These are phyloP conservation scores for Parotocinclus haroldoi DNA, from an alignment of 2,797 vertebrate species.

Conservation along the genomic window DNA sequence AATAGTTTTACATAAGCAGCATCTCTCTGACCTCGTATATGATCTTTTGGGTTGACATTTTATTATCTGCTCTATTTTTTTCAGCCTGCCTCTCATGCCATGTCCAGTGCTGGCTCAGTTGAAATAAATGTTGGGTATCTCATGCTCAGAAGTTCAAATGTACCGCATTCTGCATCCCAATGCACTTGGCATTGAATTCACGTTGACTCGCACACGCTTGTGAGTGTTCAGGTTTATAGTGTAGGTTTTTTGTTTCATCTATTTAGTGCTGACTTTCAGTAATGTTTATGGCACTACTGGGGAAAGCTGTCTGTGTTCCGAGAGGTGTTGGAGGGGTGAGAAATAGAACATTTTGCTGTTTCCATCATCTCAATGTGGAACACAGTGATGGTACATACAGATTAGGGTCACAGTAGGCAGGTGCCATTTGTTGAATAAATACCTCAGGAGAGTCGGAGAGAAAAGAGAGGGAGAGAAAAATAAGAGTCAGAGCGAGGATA, in stretches of 20 bases:
- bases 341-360: constrained; percentile 10
- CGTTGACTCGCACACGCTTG: background rate
- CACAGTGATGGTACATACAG: constrained; percentile 11
- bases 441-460: background rate
- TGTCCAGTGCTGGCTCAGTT: constrained; percentile 27
- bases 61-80: constrained; percentile 31
- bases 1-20: constrained; percentile 51
- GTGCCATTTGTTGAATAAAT: constrained; percentile 14
- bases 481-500: background rate
- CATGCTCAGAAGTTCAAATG: constrained; percentile 29
- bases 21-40: constrained; percentile 32
- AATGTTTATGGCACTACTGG: constrained; percentile 1
- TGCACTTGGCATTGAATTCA: constrained; percentile 14
- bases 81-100: constrained; percentile 21
- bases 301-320: constrained; percentile 27
- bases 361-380: constrained; percentile 16
- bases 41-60: constrained; percentile 52
- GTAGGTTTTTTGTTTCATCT: background rate
- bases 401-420: constrained; percentile 23
- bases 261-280: background rate
- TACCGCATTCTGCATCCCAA: constrained; percentile 13
- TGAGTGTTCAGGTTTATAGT: constrained; percentile 4
- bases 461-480: background rate
- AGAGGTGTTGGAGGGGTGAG: constrained; percentile 28
- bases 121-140: constrained; percentile 33